A percentile compares a stretch with the other conserved stretches of the same genome.
These are phyloP conservation scores for Elachura formosa DNA, from an alignment of 2,113 vertebrate species.

Conservation along the genomic window DNA sequence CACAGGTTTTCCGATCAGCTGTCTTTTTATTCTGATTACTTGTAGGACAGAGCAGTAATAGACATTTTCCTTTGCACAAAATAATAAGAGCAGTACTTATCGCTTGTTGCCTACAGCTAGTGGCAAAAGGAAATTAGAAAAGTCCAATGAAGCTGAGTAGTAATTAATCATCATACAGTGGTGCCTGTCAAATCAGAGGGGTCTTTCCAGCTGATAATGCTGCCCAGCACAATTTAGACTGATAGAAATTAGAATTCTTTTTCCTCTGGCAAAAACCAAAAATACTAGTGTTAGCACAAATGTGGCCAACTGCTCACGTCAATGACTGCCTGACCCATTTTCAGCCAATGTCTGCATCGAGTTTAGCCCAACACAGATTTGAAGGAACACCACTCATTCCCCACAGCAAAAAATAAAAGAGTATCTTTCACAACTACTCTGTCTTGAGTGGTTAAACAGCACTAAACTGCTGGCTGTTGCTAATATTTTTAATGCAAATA, in stretches of 20 bases:
- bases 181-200: constrained; percentile 94
- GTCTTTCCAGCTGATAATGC: constrained; percentile 95
- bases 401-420: neutral
- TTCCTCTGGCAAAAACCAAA: constrained; percentile 81
- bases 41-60: constrained; percentile 77
- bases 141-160: constrained; percentile 91
- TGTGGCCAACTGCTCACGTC: constrained; percentile 78
- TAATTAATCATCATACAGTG: constrained; percentile 99
- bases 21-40: constrained; percentile 74
- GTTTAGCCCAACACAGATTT: neutral
- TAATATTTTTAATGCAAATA: neutral
- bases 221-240: constrained; percentile 95
- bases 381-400: neutral
- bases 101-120: constrained; percentile 91
- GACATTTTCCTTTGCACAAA: constrained; percentile 88
- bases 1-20: constrained; percentile 63
- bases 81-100: constrained; percentile 98
- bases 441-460: neutral
- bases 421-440: neutral
- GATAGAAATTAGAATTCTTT: constrained; percentile 96
- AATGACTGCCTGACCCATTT: constrained; percentile 80
- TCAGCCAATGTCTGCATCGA: neutral
- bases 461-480: neutral
- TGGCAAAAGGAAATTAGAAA: constrained; percentile 86
- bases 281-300: constrained; percentile 76